Conservation (phyloP, 2,113 vertebrate species). For the Cyanistes caeruleus region DNA sequence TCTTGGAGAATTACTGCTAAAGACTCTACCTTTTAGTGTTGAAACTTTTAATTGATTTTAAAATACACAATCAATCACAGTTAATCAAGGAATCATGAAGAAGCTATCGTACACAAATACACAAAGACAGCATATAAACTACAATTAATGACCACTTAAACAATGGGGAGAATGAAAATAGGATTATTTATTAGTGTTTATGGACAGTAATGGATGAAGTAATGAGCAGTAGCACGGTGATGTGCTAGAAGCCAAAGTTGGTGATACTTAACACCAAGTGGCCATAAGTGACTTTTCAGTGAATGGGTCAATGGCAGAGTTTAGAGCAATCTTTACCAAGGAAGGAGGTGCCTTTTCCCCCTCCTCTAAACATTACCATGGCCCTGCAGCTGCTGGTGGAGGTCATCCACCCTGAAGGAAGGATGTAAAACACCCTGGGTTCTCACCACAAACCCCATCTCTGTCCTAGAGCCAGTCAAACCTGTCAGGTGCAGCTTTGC, state of each 20-base stretch:
- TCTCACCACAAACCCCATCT: neutral
- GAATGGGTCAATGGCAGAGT: neutral
- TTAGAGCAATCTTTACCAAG: neutral
- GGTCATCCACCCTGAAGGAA: neutral
- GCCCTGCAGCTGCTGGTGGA: neutral
- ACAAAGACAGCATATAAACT: constrained; percentile 59
- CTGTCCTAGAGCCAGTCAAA: neutral
- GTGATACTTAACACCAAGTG: neutral
- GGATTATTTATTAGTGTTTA: constrained; percentile 60
- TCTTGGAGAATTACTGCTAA: constrained; percentile 39
- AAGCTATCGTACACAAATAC: constrained; percentile 48
- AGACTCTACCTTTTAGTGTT: constrained; percentile 41
- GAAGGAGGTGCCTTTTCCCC: neutral
- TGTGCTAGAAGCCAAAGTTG: neutral
- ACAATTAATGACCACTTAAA: constrained; percentile 67
- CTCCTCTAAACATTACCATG: neutral
- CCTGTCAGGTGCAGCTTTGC: neutral
- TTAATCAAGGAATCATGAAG: constrained; percentile 66
- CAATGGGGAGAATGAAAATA: constrained; percentile 36
- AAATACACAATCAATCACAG: constrained; percentile 51
- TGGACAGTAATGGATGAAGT: constrained; percentile 28
- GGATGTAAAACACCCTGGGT: neutral
- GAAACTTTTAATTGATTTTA: constrained; percentile 71
- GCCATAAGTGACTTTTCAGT: neutral
- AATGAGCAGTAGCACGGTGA: neutral